Conservation (phyloP, 2,113 vertebrate species). For the human region GRCh38 chr1:49226501-49227000, state of each 20-base stretch:
- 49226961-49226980: background rate
- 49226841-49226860: background rate
- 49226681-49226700: background rate
- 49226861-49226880: background rate
- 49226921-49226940: background rate
- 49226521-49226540: background rate
- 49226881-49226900: background rate
- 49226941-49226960: background rate
- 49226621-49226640: background rate
- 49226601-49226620: background rate
- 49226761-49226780: background rate
- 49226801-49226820: background rate
- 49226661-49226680: background rate
- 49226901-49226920: background rate
- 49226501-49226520: background rate
- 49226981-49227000: background rate
- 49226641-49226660: background rate
- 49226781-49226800: background rate
- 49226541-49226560: background rate
- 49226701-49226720: background rate
- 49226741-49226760: background rate
- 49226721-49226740: background rate
- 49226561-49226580: background rate
- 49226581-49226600: background rate
- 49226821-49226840: background rate